Base-by-base conservation (phyloP, 2,797 vertebrate species). In the Pseudochromis fuscus region DNA sequence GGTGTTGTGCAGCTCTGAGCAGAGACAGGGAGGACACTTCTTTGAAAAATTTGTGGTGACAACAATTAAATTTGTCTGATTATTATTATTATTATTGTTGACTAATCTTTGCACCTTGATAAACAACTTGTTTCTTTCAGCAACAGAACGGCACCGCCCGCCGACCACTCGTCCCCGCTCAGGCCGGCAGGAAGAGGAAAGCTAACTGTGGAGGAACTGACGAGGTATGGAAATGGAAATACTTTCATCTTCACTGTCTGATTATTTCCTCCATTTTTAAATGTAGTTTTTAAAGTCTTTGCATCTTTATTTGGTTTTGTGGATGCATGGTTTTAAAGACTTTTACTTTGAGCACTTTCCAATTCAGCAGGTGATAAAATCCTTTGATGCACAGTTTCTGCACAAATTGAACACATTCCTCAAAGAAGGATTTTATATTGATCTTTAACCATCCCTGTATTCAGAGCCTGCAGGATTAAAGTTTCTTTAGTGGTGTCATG, bases 121-220 rank as follows among this genome's bases (percentile, higher is more conserved):
- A 10, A 33, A 27, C 4, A 44, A 7, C 4, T 44, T 1, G 4
- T 75, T 28, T 67, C 1, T 52, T 12, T 35, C 5, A 21, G 23
- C 1, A 0, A 16, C 2, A 97, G 94, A 98, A 98, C 72, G 96
- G 96, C 51, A 96, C 95, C 0, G 92, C 95, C 1, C 93, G 96
- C 1, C 93, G 96, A 2, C 92, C 96, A 60, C 92, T 95, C 24
- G 90, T 96, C 79, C 93, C 96, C 0, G 82, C 95, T 42, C 95
- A 95, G 84, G 94, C 96, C 0, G 96, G 96, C 15, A 93, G 96
- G 84, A 98, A 97, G 83, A 93, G 96, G 55, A 98, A 98, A 73
- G 95, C 95, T 0, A 96, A 95, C 58, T 96, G 95, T 66, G 93
- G 96, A 28, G 94, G 94, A 65, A 88, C 94, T 0, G 96, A 97